Evolutionary conservation across 2,797 vertebrate species (phyloP).

Genomic region (Enteromius viviparus): DNA sequence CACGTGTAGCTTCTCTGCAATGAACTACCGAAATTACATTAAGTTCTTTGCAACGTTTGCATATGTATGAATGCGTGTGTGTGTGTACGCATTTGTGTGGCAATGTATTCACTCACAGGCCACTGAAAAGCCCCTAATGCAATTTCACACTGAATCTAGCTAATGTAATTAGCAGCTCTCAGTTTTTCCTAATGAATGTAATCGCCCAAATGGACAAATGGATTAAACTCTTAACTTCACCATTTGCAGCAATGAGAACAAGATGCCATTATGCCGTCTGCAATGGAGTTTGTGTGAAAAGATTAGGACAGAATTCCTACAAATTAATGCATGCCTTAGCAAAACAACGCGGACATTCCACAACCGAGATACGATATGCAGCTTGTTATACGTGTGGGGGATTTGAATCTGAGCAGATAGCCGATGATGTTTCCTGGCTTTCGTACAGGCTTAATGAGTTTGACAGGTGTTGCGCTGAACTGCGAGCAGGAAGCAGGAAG

Average conservation of each 20-base stretch:
- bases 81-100: constrained; percentile 35
- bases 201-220: constrained; percentile 48
- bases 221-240: constrained; percentile 42
- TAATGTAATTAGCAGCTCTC: constrained; percentile 52
- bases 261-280: constrained; percentile 18
- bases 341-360: neutral
- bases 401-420: constrained; percentile 11
- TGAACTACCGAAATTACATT: constrained; percentile 22
- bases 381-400: constrained; percentile 32
- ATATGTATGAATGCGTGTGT: constrained; percentile 27
- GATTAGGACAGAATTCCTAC: constrained; percentile 3
- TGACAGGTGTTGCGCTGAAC: constrained; percentile 62
- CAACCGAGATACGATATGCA: constrained; percentile 2
- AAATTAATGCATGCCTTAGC: constrained; percentile 15
- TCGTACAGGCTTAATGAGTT: constrained; percentile 47
- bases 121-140: constrained; percentile 44
- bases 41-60: constrained; percentile 9
- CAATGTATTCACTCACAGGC: constrained; percentile 1
- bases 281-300: constrained; percentile 7
- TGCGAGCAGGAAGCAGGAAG: constrained; percentile 70
- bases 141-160: constrained; percentile 49
- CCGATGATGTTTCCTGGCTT: constrained; percentile 27
- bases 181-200: constrained; percentile 52
- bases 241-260: neutral
- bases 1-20: neutral